A percentile compares a stretch with the other conserved stretches of the same genome.
Evolutionary conservation across 2,797 vertebrate genomes (phyloP).

Genomic region (Psittacula derbiana): DNA sequence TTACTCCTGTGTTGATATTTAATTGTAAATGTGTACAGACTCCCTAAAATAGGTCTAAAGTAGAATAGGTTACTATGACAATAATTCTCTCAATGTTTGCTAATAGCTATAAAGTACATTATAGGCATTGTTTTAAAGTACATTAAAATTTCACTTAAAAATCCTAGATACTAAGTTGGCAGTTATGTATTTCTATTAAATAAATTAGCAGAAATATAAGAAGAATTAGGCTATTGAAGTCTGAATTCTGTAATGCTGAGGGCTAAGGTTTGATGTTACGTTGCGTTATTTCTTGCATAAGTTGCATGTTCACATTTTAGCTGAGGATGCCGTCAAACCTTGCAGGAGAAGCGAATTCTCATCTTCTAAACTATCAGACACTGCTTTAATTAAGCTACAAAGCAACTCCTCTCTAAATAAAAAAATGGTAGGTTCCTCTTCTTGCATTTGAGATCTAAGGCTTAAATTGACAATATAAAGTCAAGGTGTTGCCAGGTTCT

Average conservation of each 20-base stretch:
- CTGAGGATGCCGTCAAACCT: constrained; percentile 23
- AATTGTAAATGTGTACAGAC: background rate
- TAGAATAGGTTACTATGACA: background rate
- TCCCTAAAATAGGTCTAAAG: background rate
- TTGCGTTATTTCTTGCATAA: background rate
- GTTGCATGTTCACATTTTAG: background rate
- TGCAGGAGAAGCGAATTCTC: constrained; percentile 2
- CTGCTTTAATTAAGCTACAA: constrained; percentile 61
- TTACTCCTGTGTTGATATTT: background rate
- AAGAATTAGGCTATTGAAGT: background rate
- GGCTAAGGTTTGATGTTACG: background rate
- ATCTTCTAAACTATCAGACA: constrained; percentile 47
- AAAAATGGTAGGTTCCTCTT: constrained; percentile 13
- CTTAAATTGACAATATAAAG: constrained; percentile 39
- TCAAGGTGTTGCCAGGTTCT: constrained; percentile 44
- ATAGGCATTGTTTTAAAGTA: background rate
- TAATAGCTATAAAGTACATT: background rate
- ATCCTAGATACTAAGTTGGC: background rate
- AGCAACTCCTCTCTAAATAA: constrained; percentile 4
- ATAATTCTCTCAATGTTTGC: background rate
- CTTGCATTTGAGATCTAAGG: constrained; percentile 32
- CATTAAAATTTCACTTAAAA: background rate
- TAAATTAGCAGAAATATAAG: background rate
- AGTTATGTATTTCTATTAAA: background rate
- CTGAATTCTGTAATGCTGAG: background rate